Evolutionary conservation across 2,113 vertebrate species (phyloP).

Genomic region (Emydocephalus ijimae): DNA sequence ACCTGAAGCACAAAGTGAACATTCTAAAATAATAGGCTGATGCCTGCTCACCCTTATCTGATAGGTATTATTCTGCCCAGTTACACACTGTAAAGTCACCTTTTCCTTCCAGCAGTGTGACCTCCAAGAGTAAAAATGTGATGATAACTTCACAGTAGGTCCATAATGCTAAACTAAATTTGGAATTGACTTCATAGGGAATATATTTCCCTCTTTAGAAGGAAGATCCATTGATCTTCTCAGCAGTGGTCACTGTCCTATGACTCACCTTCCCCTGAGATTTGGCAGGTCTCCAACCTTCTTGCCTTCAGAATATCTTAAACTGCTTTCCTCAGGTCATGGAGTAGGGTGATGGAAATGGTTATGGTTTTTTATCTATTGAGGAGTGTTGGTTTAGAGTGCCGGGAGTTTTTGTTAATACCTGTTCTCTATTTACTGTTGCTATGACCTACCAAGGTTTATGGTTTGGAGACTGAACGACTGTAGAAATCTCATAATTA

Average conservation of each 20-base stretch:
- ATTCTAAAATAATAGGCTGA: background rate
- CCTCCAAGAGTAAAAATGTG: background rate
- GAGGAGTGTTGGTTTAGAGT: background rate
- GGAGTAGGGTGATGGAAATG: background rate
- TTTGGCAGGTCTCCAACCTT: background rate
- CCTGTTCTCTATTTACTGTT: background rate
- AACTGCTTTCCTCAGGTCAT: background rate
- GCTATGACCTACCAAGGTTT: background rate
- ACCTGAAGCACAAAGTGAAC: background rate
- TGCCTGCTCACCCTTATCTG: background rate
- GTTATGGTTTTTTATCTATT: background rate
- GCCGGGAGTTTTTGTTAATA: background rate
- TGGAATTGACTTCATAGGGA: background rate
- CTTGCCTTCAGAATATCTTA: background rate
- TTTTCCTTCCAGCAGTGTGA: background rate
- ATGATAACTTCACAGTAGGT: background rate
- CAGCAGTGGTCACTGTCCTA: background rate
- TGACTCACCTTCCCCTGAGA: background rate
- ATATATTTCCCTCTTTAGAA: too few species aligned
- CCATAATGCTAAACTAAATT: background rate
- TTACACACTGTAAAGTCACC: background rate
- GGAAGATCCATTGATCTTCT: background rate
- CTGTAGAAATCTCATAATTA: background rate
- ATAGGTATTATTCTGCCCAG: background rate
- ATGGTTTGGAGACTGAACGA: background rate